These are phyloP conservation scores for Bubo scandiacus DNA, from an alignment of 2,113 vertebrate genomes.

Conservation along the genomic window DNA sequence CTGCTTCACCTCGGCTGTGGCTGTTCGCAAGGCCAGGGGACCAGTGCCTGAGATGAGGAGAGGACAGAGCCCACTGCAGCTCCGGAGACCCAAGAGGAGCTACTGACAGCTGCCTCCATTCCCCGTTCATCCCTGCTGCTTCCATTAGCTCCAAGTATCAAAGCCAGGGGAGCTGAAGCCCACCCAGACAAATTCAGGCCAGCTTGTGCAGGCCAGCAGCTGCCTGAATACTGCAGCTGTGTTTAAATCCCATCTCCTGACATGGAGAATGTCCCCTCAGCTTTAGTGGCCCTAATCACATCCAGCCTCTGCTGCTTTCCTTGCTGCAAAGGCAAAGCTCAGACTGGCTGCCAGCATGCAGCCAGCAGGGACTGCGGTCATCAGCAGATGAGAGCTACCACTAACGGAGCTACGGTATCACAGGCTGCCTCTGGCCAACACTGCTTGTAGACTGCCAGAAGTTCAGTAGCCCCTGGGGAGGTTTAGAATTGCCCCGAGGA, in stretches of 20 bases:
- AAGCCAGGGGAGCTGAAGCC: not conserved
- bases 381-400: not conserved
- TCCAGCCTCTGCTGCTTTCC: not conserved
- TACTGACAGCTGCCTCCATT: fast-evolving
- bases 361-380: not conserved
- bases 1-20: not conserved
- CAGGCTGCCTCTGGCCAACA: not conserved
- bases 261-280: not conserved
- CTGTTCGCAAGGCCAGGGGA: not conserved
- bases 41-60: not conserved
- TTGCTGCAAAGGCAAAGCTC: not conserved
- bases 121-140: not conserved
- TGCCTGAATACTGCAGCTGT: not conserved
- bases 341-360: not conserved
- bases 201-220: not conserved
- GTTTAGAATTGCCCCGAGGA: not conserved
- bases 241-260: not conserved
- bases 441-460: not conserved
- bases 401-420: not conserved
- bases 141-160: not conserved
- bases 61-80: not conserved
- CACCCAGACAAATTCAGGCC: not conserved
- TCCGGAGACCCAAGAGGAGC: not conserved
- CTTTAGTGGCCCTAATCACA: not conserved
- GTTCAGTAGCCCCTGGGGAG: not conserved